A percentile compares a stretch with the other conserved stretches of the same genome.
These are phyloP conservation scores for Chaetodon trifascialis DNA, from an alignment of 2,113 vertebrate genomes.

Conservation along the genomic window DNA sequence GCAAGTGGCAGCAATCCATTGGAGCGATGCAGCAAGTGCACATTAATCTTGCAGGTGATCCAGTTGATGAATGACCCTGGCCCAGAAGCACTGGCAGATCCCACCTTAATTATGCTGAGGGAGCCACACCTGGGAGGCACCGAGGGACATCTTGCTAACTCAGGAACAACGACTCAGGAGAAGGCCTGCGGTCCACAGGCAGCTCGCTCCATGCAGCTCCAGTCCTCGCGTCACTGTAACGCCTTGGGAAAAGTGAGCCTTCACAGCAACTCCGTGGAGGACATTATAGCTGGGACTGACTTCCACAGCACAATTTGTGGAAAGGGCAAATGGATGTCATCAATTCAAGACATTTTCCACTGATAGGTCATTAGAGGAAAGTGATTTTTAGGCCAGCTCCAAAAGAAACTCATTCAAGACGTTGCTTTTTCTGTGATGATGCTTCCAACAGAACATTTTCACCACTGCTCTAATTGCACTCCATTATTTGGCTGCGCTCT, in stretches of 20 bases:
- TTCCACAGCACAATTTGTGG: slow-evolving; percentile 59
- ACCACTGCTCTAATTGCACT: slow-evolving; percentile 54
- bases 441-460: slow-evolving; percentile 60
- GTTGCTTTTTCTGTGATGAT: slow-evolving; percentile 47
- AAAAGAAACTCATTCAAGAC: slow-evolving; percentile 60
- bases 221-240: slow-evolving; percentile 15
- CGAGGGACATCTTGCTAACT: slow-evolving; percentile 69
- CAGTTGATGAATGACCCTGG: slow-evolving; percentile 84
- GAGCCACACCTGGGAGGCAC: slow-evolving; percentile 80
- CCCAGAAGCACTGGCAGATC: slow-evolving; percentile 83
- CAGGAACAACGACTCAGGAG: slow-evolving; percentile 72
- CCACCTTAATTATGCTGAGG: slow-evolving; percentile 86
- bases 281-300: slow-evolving; percentile 47
- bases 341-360: slow-evolving; percentile 60
- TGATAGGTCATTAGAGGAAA: slow-evolving; percentile 65
- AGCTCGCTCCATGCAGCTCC: slow-evolving; percentile 37
- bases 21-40: slow-evolving; percentile 78
- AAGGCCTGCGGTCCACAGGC: slow-evolving; percentile 53
- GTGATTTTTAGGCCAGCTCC: slow-evolving; percentile 54
- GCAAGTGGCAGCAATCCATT: slow-evolving; percentile 89
- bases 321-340: slow-evolving; percentile 73
- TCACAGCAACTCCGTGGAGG: slow-evolving; percentile 47
- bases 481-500: slow-evolving; percentile 64
- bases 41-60: slow-evolving; percentile 87
- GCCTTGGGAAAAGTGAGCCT: slow-evolving; percentile 48